Conservation (phyloP, 1,140 invertebrate genomes). For the Theocolax elegans region DNA sequence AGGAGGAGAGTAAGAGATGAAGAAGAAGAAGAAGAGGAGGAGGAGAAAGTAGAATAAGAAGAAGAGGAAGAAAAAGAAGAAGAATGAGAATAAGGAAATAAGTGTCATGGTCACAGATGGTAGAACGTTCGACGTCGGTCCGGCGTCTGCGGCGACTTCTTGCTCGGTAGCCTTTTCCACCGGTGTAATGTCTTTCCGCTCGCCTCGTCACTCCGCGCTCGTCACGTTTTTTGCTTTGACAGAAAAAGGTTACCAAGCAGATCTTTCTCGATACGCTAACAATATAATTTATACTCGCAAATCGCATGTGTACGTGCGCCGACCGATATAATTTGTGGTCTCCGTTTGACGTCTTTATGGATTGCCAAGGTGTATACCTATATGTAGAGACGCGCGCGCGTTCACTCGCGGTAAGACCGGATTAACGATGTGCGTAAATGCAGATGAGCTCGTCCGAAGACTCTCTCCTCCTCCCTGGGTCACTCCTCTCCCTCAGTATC, state of each 20-base stretch:
- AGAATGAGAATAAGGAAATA: no score
- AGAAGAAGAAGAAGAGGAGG: no score
- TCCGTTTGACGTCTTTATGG: slow-evolving; percentile 56
- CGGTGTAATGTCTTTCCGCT: slow-evolving; percentile 6
- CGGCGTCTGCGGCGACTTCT: no score
- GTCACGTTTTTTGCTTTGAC: not conserved
- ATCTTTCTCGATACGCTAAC: slow-evolving; percentile 27
- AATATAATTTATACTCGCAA: slow-evolving; percentile 54
- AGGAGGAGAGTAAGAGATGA: no score
- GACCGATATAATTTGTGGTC: slow-evolving; percentile 52
- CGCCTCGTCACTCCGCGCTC: not conserved
- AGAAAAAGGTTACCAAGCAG: not conserved
- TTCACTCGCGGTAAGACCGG: not conserved
- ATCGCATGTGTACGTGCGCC: not conserved
- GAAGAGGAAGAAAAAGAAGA: no score
- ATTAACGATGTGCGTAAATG: slow-evolving; percentile 36
- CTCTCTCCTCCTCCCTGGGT: not conserved
- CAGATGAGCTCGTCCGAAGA: not conserved
- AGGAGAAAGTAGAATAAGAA: no score
- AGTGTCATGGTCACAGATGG: no score
- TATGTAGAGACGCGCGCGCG: not conserved
- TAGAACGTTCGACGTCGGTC: no score
- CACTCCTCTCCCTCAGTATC: no score
- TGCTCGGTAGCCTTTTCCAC: not conserved
- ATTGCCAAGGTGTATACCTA: slow-evolving; percentile 6